A percentile compares a stretch with the other conserved stretches of the same genome.
Evolutionary conservation across 2,888 invertebrate genomes (phyloP).

Genomic region (Calameuta idolon): DNA sequence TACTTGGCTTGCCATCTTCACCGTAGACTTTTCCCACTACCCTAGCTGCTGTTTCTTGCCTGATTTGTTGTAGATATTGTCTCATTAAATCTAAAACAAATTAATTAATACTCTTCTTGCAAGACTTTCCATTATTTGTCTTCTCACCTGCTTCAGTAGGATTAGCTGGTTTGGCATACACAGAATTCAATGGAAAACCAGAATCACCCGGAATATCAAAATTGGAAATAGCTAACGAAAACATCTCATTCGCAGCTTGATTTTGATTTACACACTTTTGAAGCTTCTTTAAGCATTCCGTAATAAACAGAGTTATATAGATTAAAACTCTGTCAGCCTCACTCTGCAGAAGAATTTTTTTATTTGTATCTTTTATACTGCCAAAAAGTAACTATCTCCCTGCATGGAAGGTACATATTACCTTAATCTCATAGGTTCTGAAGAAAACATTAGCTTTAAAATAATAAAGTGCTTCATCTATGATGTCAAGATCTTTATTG

Average conservation of each 20-base stretch:
- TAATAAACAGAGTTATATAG: slow-evolving; percentile 96
- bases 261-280: slow-evolving; percentile 91
- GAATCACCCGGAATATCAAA: slow-evolving; percentile 97
- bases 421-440: slow-evolving; percentile 98
- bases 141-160: slow-evolving; percentile 82
- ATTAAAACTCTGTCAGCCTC: slow-evolving; percentile 97
- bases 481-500: slow-evolving; percentile 86
- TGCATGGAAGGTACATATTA: slow-evolving; percentile 59
- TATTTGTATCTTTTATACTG: slow-evolving; percentile 8
- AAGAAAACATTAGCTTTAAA: slow-evolving; percentile 99
- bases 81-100: slow-evolving; percentile 83
- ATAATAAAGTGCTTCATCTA: slow-evolving; percentile 96
- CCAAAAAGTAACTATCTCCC: neutral
- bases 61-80: slow-evolving; percentile 91
- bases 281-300: slow-evolving; percentile 95
- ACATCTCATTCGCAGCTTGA: slow-evolving; percentile 96
- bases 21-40: slow-evolving; percentile 86
- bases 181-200: slow-evolving; percentile 94
- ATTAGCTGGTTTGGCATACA: slow-evolving; percentile 88
- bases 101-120: neutral
- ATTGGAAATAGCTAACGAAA: slow-evolving; percentile 91
- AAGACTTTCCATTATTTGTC: neutral
- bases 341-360: slow-evolving; percentile 74
- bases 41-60: slow-evolving; percentile 94
- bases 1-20: slow-evolving; percentile 95